Base-by-base conservation (phyloP, 2,113 vertebrate genomes). In the Girardinichthys multiradiatus region DNA sequence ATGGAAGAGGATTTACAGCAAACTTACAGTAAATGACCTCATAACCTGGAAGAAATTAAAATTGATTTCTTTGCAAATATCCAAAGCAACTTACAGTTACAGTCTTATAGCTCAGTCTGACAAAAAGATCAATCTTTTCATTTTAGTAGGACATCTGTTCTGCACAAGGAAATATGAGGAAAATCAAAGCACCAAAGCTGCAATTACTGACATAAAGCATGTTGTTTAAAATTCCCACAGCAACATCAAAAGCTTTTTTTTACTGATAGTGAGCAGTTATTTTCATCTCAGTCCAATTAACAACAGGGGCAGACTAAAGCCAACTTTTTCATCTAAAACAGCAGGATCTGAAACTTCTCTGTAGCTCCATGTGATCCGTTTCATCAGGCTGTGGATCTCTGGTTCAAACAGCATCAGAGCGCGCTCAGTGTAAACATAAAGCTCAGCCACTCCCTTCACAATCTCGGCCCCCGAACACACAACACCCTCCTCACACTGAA, bases 351-450 rank as follows among this genome's bases (percentile, higher is more conserved):
- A 59, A 27, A 28, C 61, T 80, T 51, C 72, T 74, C 74, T 57
- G 28, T 33, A 12, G 66, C 31, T 51, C 62, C 63, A 13, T 13
- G 54, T 54, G 72, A 83, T 57, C 35, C 6, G 27, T 45, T 59
- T 74, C 75, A 89, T 91, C 90, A 74, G 76, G 4, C 51, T 4
- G 39, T 33, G 27, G 68, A 90, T 90, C 85, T 91, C 13, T 3
- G 77, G 72, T 88, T 88, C 81, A 88, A 83, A 88, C 84, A 4
- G 74, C 79, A 84, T 85, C 86, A 82, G 66, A 87, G 71, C 10
- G 9, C 28, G 51, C 35, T 73, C 28, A 64, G 57, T 37, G 84
- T 92, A 91, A 92, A 93, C 89, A 90, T 1, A 15, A 57, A 12
- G 39, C 33, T 37, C 70, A 4, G 28, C 58, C 84, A 76, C 84